Evolutionary conservation across 1,140 invertebrate genomes (phyloP).

Genomic region (Formica selysi): DNA sequence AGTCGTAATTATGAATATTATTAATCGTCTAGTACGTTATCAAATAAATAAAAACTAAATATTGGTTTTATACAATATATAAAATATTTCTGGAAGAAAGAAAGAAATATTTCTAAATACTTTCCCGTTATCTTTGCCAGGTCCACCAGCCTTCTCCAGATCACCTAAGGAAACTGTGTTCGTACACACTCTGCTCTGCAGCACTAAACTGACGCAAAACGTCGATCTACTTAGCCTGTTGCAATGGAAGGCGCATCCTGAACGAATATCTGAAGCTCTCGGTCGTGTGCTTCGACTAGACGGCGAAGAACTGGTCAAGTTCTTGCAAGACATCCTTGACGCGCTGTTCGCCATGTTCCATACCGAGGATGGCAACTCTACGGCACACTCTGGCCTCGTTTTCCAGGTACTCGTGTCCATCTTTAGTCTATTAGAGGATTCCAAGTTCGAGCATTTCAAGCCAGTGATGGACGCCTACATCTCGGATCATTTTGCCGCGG

Average conservation of each 20-base stretch:
- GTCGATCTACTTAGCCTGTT: conserved; percentile 95
- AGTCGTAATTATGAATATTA: neutral
- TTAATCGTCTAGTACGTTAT: conserved; percentile 6
- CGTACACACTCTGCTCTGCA: conserved; percentile 94
- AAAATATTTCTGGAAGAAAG: neutral
- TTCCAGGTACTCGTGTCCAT: conserved; percentile 96
- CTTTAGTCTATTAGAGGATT: conserved; percentile 96
- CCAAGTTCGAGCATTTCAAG: conserved; percentile 97
- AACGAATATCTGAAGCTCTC: conserved; percentile 94
- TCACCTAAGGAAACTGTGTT: conserved; percentile 95
- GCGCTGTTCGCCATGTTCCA: conserved; percentile 98
- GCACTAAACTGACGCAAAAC: conserved; percentile 98
- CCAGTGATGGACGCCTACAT: conserved; percentile 98
- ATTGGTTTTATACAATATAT: too few species aligned
- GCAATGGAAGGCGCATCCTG: conserved; percentile 96
- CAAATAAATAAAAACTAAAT: neutral
- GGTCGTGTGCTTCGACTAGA: conserved; percentile 92
- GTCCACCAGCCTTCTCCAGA: conserved; percentile 90
- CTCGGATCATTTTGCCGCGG: conserved; percentile 97
- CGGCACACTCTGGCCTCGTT: conserved; percentile 90
- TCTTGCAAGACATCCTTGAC: conserved; percentile 98
- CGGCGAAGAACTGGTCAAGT: conserved; percentile 98
- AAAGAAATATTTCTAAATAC: neutral
- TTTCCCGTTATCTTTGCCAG: conserved; percentile 61
- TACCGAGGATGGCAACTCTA: conserved; percentile 96